Evolutionary conservation across 2,113 vertebrate genomes (phyloP), one percentile per base, ranked within the genome.

Genomic region (Lepus timidus): DNA sequence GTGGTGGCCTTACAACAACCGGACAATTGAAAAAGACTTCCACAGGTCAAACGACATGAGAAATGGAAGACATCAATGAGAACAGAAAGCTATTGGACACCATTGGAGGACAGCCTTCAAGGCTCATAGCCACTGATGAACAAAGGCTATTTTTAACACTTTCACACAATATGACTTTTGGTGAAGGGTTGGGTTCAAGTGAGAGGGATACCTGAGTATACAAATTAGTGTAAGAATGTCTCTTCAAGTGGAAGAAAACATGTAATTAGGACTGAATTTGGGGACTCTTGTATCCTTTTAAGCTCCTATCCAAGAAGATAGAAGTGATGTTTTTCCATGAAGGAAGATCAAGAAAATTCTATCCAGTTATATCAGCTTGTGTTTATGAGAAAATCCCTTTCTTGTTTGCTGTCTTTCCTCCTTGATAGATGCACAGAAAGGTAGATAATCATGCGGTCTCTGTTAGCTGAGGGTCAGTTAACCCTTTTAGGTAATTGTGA

Each of bases 21-120:
- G 75, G 33, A 19, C 9, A 20, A 5, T 29, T 10, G 33, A 36
- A 68, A 75, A 14, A 52, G 12, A 65, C 9, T 27, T 84, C 27
- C 5, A 12, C 2, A 1, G 62, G 62, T 87, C 75, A 74, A 74
- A 64, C 25, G n/a, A 68, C 71, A 58, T 5, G 31, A 90, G 51
- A 52, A 44, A 36, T 4, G 12, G 58, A 90, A 84, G 71, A 25
- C 10, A 49, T 36, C 9, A 27, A 3, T 6, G 33, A 62, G 51
- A 49, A 68, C 1, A 39, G 13, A 86, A 87, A 83, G 44, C 68
- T 31, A 0, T 1, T n/a, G 27, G 73, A 36, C 36, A 19, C 9
- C 0, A 4, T 4, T 0, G 1, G 13, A 6, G 65, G 61, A 31
- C 4, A 27, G 78, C 29, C 82, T 1, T 5, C 14, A 19, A 85